Evolutionary conservation across 1,140 invertebrate genomes (phyloP), one percentile per base, ranked within the genome.

Genomic region (Trypoxylus dichotomus): DNA sequence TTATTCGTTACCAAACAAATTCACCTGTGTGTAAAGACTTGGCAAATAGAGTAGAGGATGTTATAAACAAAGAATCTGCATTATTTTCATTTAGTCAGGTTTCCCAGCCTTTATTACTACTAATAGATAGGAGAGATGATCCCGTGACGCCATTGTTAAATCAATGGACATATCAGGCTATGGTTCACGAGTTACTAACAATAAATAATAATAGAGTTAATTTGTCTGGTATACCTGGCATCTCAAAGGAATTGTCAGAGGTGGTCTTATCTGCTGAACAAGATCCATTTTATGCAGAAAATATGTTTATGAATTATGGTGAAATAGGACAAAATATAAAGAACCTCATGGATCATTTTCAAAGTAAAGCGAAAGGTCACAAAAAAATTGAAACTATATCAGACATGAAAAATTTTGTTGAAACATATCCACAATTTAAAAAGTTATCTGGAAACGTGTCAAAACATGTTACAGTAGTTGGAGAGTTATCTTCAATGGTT

Each of bases 111-210:
- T 85, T 97, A 78, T 84, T 99, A 75, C 84, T 99, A 1, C 94
- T 99, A 80, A 84, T 99, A 13, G 97, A 99, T 85, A 89, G 97
- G 81, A 89, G 94, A 83, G 94, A 96, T 86, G 98, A 99, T 90
- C 94, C 97, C 0, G 93, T 99, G 0, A 99, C 98, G 2, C 98
- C 98, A 0, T 86, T 99, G 68, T 86, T 99, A n/a, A 98, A 96
- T 88, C 98, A 97, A 88, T 99, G 98, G 98, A 99, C 98, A 0
- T 99, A 99, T 88, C 98, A 99, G 87, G 98, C 98, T 8, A 99
- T 99, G 98, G 97, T 99, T 2, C 98, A 99, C 87, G 98, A 99
- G 88, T 87, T 99, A 63, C 86, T 99, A 27, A 94, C 93, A 0
- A 98, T 99, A 80, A 93, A 93, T 80, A 99, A 99, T 84, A 99